These are phyloP conservation scores for Nomada fabriciana DNA, from an alignment of 2,888 invertebrate species.

Conservation along the genomic window DNA sequence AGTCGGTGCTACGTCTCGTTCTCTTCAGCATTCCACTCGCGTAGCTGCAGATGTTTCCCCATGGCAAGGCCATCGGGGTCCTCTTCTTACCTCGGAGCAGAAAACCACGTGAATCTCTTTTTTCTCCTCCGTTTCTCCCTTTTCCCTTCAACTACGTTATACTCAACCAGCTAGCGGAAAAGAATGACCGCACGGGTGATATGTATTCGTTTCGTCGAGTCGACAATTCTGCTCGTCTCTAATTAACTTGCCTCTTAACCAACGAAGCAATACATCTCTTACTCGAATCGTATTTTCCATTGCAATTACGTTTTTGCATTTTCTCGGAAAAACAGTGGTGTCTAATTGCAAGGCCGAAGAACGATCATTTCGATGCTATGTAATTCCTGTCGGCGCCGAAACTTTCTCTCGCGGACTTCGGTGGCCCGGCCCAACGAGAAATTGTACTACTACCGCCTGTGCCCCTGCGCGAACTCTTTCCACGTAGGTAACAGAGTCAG, in stretches of 20 bases:
- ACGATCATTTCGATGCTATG: constrained; percentile 37
- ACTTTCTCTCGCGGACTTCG: constrained; percentile 50
- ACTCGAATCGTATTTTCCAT: constrained; percentile 1
- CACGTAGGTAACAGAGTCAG: constrained; percentile 13
- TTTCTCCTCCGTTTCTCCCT: background rate
- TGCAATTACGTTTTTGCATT: background rate
- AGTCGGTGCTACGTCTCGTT: background rate
- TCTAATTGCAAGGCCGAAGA: constrained; percentile 7
- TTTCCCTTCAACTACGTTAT: background rate
- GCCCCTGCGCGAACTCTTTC: constrained; percentile 10
- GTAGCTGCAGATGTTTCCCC: constrained; percentile 53
- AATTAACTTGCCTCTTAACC: no score
- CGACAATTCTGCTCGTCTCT: constrained; percentile 6
- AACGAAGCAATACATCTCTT: no score
- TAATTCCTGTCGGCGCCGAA: constrained; percentile 49
- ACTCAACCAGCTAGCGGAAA: background rate
- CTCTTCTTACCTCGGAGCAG: constrained; percentile 7
- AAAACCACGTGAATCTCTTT: background rate
- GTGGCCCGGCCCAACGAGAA: constrained; percentile 45
- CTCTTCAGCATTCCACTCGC: constrained; percentile 37
- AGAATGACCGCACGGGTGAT: background rate
- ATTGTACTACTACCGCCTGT: constrained; percentile 30
- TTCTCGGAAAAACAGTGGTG: no score
- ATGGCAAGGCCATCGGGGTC: constrained; percentile 44
- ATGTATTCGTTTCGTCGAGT: background rate